Percentiles rank a stretch among this genome's conserved stretches.
These are phyloP conservation scores for Drosophila tristis DNA, from an alignment of 1,140 invertebrate genomes.

Conservation along the genomic window DNA sequence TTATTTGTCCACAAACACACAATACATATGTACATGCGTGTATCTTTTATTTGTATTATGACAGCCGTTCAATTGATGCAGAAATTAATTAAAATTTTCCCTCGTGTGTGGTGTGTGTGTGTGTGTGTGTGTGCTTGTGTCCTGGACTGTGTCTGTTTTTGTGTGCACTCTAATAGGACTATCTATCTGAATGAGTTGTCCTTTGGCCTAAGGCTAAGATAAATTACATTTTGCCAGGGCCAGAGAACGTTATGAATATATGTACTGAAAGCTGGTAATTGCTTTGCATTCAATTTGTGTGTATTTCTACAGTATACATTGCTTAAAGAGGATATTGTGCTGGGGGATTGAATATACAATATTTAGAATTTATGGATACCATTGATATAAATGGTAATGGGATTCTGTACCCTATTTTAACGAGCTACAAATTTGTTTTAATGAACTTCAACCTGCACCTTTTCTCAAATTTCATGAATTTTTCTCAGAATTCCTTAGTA, in stretches of 20 bases:
- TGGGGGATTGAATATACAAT: neutral
- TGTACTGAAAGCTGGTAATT: slow-evolving; percentile 44
- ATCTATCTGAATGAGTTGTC: slow-evolving; percentile 32
- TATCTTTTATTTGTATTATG: slow-evolving; percentile 72
- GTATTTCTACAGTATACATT: slow-evolving; percentile 20
- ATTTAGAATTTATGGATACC: neutral
- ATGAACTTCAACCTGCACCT: neutral
- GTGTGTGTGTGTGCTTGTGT: slow-evolving; percentile 19
- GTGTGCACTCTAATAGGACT: slow-evolving; percentile 20
- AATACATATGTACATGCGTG: slow-evolving; percentile 14
- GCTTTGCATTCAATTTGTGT: slow-evolving; percentile 32
- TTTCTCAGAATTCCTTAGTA: too few relatives aligned
- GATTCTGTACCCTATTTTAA: neutral
- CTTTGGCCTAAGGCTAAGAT: slow-evolving; percentile 51
- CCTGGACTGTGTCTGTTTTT: neutral
- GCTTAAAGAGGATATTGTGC: slow-evolving; percentile 1
- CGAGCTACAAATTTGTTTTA: neutral
- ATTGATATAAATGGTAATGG: too few relatives aligned
- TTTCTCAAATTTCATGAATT: too few relatives aligned
- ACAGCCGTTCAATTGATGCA: slow-evolving; percentile 64
- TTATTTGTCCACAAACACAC: slow-evolving; percentile 12
- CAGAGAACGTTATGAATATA: slow-evolving; percentile 18
- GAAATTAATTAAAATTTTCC: slow-evolving; percentile 78
- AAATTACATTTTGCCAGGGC: slow-evolving; percentile 53
- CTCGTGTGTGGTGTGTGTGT: slow-evolving; percentile 13